phyloP scores from a whole-genome alignment of 2,888 invertebrate species.

The Eristalis intricaria region DNA sequence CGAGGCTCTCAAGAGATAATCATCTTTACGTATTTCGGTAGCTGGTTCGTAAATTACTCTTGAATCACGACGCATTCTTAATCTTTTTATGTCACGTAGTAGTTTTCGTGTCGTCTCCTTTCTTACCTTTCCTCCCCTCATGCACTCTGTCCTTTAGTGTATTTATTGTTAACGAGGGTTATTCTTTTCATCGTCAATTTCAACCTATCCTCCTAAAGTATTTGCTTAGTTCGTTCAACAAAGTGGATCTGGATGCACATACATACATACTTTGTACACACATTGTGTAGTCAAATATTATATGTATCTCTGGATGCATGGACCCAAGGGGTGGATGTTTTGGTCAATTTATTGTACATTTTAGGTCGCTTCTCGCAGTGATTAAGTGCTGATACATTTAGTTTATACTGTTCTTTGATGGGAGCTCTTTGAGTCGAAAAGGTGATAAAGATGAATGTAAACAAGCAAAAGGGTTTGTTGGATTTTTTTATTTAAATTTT shows the following conservation, averaged over 20 bases:
- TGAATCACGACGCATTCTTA: conserved; percentile 75
- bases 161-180: conserved; percentile 49
- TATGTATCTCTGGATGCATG: not conserved
- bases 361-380: conserved; percentile 62
- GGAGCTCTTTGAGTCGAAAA: not conserved
- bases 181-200: conserved; percentile 32
- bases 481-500: not conserved
- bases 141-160: conserved; percentile 53
- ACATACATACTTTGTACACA: not conserved
- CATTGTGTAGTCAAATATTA: not conserved
- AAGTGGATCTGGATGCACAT: not conserved
- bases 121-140: conserved; percentile 26
- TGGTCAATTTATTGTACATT: conserved; percentile 52
- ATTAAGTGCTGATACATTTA: conserved; percentile 49
- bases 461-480: not conserved
- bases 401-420: conserved; percentile 40
- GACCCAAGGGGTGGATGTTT: conserved; percentile 29
- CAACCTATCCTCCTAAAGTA: conserved; percentile 56
- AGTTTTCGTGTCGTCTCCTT: conserved; percentile 72
- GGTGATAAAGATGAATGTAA: not conserved
- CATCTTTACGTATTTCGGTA: conserved; percentile 80
- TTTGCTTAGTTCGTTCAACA: conserved; percentile 55
- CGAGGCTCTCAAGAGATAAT: conserved; percentile 74
- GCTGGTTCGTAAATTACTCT: conserved; percentile 81
- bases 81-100: conserved; percentile 77